phyloP scores from a whole-genome alignment of 2,888 invertebrate species.

The Plutella xylostella region DNA sequence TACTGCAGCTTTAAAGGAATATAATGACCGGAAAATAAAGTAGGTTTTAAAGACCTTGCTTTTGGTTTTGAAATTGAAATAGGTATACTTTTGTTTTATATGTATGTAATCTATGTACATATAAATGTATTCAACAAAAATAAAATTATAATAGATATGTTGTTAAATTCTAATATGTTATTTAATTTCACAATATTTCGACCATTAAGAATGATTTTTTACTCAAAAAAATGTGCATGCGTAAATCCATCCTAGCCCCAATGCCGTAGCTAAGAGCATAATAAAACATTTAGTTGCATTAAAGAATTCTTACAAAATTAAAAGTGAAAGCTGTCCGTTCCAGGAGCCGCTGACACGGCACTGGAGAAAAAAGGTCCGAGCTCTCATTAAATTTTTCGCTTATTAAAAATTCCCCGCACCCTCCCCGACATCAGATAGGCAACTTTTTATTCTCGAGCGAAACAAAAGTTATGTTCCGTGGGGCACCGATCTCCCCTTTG shows the following conservation, averaged over 20 bases:
- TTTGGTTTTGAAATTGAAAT: background rate
- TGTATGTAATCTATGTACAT: too few relatives aligned
- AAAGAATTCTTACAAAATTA: conserved; percentile 24
- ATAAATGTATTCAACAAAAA: too few relatives aligned
- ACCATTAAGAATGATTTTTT: too few relatives aligned
- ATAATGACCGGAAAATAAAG: conserved; percentile 30
- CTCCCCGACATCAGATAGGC: conserved; percentile 51
- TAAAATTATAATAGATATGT: too few relatives aligned
- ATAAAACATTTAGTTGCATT: background rate
- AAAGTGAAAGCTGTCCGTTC: conserved; percentile 31
- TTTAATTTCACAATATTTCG: too few relatives aligned
- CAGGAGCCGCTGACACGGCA: conserved; percentile 37
- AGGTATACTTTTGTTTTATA: background rate
- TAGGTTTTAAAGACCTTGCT: conserved; percentile 24
- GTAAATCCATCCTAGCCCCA: too few relatives aligned
- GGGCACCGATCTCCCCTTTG: conserved; percentile 56
- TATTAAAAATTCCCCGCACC: conserved; percentile 68
- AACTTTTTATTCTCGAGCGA: conserved; percentile 61
- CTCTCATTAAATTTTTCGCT: conserved; percentile 69
- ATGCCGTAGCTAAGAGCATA: too few relatives aligned
- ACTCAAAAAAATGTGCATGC: too few relatives aligned
- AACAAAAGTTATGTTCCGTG: conserved; percentile 61
- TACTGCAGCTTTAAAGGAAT: conserved; percentile 37
- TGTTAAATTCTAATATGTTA: too few relatives aligned
- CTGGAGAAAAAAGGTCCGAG: conserved; percentile 40